Percentiles rank a stretch among this genome's conserved stretches.
These are phyloP conservation scores for Drosophila anceps DNA, from an alignment of 2,888 invertebrate genomes.

Conservation along the genomic window DNA sequence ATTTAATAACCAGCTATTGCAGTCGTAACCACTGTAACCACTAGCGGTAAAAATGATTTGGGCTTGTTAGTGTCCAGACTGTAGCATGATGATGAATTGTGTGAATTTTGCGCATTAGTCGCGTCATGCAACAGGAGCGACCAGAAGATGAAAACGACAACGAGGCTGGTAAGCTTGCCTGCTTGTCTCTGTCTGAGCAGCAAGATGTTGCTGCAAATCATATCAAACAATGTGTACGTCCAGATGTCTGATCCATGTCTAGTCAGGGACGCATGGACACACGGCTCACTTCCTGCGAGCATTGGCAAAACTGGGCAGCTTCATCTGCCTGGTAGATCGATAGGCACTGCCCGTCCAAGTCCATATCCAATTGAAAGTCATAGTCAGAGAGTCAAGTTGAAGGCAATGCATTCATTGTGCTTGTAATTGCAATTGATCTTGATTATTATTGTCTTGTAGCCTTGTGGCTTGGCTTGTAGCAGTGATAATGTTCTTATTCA, in stretches of 20 bases:
- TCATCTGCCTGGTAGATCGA: conserved; percentile 64
- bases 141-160: conserved; percentile 44
- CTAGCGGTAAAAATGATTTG: conserved; percentile 76
- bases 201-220: conserved; percentile 59
- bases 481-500: conserved; percentile 81
- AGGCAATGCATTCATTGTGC: conserved; percentile 79
- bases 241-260: conserved; percentile 40
- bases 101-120: conserved; percentile 84
- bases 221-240: conserved; percentile 52
- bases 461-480: conserved; percentile 46
- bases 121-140: conserved; percentile 66
- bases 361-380: conserved; percentile 39
- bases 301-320: conserved; percentile 47
- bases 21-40: conserved; percentile 24
- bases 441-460: conserved; percentile 74
- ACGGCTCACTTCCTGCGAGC: conserved; percentile 51
- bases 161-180: conserved; percentile 11
- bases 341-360: conserved; percentile 54
- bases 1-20: not conserved
- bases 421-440: conserved; percentile 81
- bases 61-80: conserved; percentile 83
- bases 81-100: conserved; percentile 83
- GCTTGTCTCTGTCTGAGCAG: conserved; percentile 20
- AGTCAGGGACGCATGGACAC: conserved; percentile 8
- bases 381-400: conserved; percentile 65